These are phyloP conservation scores for Alligator mississippiensis DNA, from an alignment of 2,113 vertebrate genomes.

Conservation along the genomic window DNA sequence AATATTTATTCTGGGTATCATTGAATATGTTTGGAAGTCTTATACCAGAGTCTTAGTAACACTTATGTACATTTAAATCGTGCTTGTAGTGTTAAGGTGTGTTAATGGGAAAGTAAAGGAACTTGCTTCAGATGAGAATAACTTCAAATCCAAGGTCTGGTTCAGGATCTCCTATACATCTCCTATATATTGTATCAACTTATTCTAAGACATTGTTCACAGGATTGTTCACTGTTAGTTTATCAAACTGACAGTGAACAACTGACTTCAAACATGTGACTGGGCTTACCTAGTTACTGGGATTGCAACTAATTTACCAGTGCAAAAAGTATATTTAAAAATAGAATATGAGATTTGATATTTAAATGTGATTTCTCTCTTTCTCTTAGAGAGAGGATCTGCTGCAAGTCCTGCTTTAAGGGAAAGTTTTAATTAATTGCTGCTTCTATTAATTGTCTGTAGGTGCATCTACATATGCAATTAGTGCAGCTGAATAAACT, in stretches of 20 bases:
- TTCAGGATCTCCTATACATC: neutral
- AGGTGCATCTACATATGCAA: neutral
- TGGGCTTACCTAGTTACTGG: neutral
- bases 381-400: neutral
- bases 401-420: neutral
- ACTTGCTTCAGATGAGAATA: neutral
- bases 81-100: accelerated
- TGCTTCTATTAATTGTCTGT: neutral
- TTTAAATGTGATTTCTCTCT: neutral
- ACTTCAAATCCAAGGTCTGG: neutral
- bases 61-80: accelerated
- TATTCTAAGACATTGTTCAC: neutral
- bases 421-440: neutral
- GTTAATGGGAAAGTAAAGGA: neutral
- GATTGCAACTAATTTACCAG: neutral
- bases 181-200: neutral
- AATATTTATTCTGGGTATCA: neutral
- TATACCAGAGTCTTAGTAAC: neutral
- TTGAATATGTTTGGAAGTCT: neutral
- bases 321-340: neutral
- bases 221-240: neutral
- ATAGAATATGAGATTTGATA: neutral
- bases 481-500: too few species aligned
- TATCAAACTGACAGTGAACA: neutral
- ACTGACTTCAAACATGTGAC: neutral